Percentiles rank a stretch among this genome's conserved stretches.
Conservation (phyloP, 2,797 vertebrate species). For the Anguilla obscura region DNA sequence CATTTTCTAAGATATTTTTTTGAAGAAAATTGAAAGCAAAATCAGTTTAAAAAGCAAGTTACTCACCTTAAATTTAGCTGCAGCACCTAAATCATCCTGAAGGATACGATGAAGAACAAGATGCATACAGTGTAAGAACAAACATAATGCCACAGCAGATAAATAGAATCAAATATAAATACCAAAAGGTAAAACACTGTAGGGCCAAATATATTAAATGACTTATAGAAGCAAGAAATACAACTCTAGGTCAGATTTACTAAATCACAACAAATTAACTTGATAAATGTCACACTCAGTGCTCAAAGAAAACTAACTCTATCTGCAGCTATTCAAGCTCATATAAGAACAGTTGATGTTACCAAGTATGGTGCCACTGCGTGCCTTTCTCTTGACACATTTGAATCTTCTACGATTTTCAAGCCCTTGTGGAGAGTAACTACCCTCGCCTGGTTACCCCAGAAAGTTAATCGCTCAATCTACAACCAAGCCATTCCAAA, state of each 20-base stretch:
- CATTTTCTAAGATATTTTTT: neutral
- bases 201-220: neutral
- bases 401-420: too few species aligned
- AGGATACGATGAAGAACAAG: slow-evolving; percentile 39
- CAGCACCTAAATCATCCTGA: slow-evolving; percentile 77
- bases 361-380: too few species aligned
- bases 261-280: neutral
- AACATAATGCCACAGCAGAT: neutral
- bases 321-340: too few species aligned
- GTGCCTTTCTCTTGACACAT: too few species aligned
- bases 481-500: neutral
- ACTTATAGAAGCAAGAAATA: neutral
- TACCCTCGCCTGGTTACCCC: too few species aligned
- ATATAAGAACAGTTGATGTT: too few species aligned
- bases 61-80: slow-evolving; percentile 82
- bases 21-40: neutral
- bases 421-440: too few species aligned
- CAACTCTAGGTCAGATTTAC: neutral
- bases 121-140: slow-evolving; percentile 33
- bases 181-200: neutral
- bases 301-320: neutral
- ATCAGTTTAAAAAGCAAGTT: neutral
- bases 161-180: neutral
- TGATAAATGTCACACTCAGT: neutral
- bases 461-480: neutral